Base-by-base conservation (phyloP, 2,888 invertebrate genomes). In the Agriopis marginaria region DNA sequence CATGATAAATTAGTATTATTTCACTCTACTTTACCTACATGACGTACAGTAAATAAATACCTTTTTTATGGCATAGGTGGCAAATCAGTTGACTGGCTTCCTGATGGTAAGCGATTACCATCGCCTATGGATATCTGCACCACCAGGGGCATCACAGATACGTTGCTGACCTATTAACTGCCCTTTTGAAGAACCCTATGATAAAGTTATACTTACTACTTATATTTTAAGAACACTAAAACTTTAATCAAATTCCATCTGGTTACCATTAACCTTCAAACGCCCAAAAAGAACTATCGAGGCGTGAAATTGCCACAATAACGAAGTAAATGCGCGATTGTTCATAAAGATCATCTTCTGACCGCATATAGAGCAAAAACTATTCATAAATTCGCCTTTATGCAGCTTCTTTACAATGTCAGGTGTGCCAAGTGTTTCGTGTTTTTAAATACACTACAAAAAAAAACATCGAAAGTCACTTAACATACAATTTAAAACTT, bases 361-460 rank as follows among this genome's bases (percentile, higher is more conserved):
- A 74, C 62, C 61, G 54, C 60, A 70, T 68, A 63, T 65, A 62
- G 54, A 63, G 66, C 63, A 77, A 79, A 75, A 72, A 71, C 65
- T 61, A 59, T 65, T 51, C 64, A 60, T 59, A 50, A n/a, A 51
- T 17, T 45, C 23, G 56, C 74, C 64, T 76, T 81, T 78, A 77
- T 77, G 72, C 70, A 72, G 69, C 75, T 65, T 73, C 73, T 68
- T 55, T 77, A 75, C 77, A 77, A 78, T 67, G 75, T 79, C 78
- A 79, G 78, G 74, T 79, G 75, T 68, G 72, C 75, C 71, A 71
- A 76, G 76, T 74, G 78, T 75, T 75, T 77, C 74, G 70, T 72
- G 69, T 63, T 71, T 74, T 77, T 72, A 73, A 75, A 77, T 70
- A 68, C 71, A 61, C 40, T 14, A 44, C 58, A 65, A 47, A 51